Evolutionary conservation across 1,140 invertebrate species (phyloP), one percentile per base, ranked within the genome.

Genomic region (Cardiocondyla obscurior): DNA sequence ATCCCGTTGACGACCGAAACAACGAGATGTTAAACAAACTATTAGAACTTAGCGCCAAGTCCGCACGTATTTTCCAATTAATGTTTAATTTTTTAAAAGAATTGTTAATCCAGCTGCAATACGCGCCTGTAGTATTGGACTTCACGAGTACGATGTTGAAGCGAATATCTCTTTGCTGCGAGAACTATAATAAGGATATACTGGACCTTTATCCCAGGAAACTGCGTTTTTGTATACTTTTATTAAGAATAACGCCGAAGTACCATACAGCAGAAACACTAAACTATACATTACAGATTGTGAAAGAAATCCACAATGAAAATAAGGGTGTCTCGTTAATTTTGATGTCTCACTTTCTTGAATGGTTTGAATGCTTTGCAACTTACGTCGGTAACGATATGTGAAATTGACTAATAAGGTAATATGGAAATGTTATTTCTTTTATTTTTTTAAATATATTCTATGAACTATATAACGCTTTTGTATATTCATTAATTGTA

Each of bases 301-400:
- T 91, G 7, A 84, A 87, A 85, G 19, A 83, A 33, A 88, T 93
- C 39, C 90, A 86, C 33, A 28, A 76, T 6, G 58, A 88, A 53
- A 89, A 90, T 62, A 83, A 87, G 2, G 72, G 91, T 53, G 85
- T 89, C 77, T 46, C 83, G 8, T 60, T 92, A 22, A 91, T 90
- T 64, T 81, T 94, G 8, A 62, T 93, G 6, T 90, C 90, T 5
- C 93, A 94, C 69, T 94, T 90, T 88, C 90, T 92, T 25, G 42
- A 73, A 1, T 94, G 93, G 93, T 33, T 94, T 8, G 73, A 89
- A 53, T 36, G 53, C 19, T 76, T 90, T 25, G 46, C 82, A 19
- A 51, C 58, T 42, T 73, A 81, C 58, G 3, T 90, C 2, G 10
- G 36, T n/a, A 42, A 70, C 39, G 12, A 79, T 19, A 51, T 30